These are phyloP conservation scores for Ambastaia sidthimunki DNA, from an alignment of 2,797 vertebrate genomes.

Conservation along the genomic window DNA sequence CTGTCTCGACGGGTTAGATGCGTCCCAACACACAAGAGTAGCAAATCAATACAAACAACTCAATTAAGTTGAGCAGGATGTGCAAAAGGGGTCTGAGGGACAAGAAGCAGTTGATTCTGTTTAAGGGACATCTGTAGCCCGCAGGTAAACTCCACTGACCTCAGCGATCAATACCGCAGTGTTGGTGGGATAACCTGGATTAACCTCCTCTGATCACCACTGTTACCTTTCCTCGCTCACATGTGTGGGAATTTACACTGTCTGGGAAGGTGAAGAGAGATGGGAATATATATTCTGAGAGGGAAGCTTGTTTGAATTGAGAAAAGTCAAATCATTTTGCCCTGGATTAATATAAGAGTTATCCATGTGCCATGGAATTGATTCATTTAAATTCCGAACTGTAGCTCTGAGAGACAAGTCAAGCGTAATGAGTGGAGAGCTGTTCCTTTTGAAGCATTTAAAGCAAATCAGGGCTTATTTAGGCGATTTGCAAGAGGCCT, in stretches of 20 bases:
- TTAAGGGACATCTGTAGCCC: constrained; percentile 26
- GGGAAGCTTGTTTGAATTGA: neutral
- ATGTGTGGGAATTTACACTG: constrained; percentile 22
- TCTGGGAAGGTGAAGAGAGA: neutral
- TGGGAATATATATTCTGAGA: neutral
- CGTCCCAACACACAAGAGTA: constrained; percentile 15
- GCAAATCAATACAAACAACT: constrained; percentile 47
- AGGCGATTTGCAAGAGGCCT: constrained; percentile 17
- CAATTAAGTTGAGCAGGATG: constrained; percentile 43
- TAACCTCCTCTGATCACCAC: constrained; percentile 27
- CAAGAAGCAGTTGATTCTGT: constrained; percentile 28
- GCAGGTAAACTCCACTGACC: constrained; percentile 36
- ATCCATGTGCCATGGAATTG: neutral
- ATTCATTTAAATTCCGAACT: constrained; percentile 30
- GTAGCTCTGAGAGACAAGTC: constrained; percentile 5
- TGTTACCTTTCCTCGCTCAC: constrained; percentile 4
- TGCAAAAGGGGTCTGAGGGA: constrained; percentile 30
- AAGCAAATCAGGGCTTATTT: constrained; percentile 16
- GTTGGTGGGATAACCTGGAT: constrained; percentile 3
- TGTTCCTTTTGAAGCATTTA: constrained; percentile 29
- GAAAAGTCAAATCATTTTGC: constrained; percentile 1
- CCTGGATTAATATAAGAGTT: constrained; percentile 10
- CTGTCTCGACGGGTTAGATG: neutral
- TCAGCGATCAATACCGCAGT: constrained; percentile 20
- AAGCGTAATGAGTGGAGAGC: constrained; percentile 3